phyloP scores from a whole-genome alignment of 2,888 invertebrate genomes.

The Polymixis flavicincta region DNA sequence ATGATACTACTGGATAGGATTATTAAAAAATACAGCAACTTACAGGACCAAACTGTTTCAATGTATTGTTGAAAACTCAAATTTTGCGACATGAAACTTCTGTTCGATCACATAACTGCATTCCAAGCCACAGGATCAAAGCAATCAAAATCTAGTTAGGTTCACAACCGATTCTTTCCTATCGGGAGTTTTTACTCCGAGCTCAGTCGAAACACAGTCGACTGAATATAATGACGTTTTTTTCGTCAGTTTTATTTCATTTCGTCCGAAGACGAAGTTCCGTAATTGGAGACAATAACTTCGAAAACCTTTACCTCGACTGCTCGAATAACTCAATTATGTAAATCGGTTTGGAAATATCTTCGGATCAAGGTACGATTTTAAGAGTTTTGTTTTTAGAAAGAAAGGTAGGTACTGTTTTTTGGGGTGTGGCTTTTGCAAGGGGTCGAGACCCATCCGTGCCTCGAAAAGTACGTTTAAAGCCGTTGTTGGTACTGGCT shows the following conservation, averaged over 20 bases:
- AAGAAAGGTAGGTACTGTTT: neutral
- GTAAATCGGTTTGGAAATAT: slow-evolving; percentile 52
- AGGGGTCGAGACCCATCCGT: too few species aligned
- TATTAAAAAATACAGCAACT: neutral
- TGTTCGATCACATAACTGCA: slow-evolving; percentile 17
- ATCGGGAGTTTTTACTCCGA: slow-evolving; percentile 32
- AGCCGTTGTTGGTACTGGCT: too few species aligned
- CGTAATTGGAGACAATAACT: slow-evolving; percentile 62
- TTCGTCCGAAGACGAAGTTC: slow-evolving; percentile 43
- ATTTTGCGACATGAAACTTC: neutral
- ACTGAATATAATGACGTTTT: slow-evolving; percentile 57
- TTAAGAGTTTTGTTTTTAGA: slow-evolving; percentile 19
- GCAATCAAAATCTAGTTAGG: slow-evolving; percentile 60
- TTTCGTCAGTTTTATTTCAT: slow-evolving; percentile 62
- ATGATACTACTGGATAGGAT: too few species aligned
- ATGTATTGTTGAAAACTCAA: neutral
- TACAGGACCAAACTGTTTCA: neutral
- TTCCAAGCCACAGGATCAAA: slow-evolving; percentile 37
- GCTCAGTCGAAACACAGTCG: slow-evolving; percentile 27
- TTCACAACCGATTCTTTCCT: slow-evolving; percentile 43
- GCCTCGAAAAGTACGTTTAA: too few species aligned
- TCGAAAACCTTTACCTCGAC: slow-evolving; percentile 54
- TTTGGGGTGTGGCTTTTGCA: neutral
- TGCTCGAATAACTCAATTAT: slow-evolving; percentile 61
- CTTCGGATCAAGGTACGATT: slow-evolving; percentile 32